These are phyloP conservation scores for Malthinus seriepunctatus DNA, from an alignment of 2,888 invertebrate genomes.

Conservation along the genomic window DNA sequence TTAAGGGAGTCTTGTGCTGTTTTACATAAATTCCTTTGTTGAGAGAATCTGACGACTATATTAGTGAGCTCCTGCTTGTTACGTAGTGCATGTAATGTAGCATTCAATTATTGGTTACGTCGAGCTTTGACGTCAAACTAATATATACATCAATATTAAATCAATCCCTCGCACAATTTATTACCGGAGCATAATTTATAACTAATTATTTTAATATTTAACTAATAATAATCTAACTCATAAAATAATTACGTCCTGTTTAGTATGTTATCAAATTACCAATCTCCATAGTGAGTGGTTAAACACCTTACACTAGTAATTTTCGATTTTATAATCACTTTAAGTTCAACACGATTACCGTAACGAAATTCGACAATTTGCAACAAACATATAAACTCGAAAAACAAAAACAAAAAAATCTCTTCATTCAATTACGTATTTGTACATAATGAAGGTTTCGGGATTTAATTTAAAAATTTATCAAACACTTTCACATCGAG, in stretches of 20 bases:
- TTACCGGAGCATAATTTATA: background rate
- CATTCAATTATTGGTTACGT: slow-evolving; percentile 4
- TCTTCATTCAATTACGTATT: too few species aligned
- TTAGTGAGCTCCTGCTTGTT: slow-evolving; percentile 2
- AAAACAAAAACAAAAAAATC: background rate
- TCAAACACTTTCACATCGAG: too few species aligned
- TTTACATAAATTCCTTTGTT: slow-evolving; percentile 6
- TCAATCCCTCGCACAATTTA: slow-evolving; percentile 2
- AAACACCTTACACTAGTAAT: background rate
- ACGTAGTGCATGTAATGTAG: background rate
- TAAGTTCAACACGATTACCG: background rate
- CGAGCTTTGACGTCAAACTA: slow-evolving; percentile 5
- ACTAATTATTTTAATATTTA: background rate
- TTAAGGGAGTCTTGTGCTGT: background rate
- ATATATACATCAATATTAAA: background rate
- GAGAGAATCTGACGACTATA: slow-evolving; percentile 1
- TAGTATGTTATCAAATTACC: background rate
- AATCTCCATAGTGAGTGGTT: background rate
- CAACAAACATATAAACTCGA: background rate
- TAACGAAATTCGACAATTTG: background rate
- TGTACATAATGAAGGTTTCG: too few species aligned
- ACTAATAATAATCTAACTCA: background rate
- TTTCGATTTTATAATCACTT: background rate
- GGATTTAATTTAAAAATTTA: too few species aligned
- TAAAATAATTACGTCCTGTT: background rate